Conservation (phyloP, 2,797 vertebrate species). For the Microctenopoma lineatum region DNA sequence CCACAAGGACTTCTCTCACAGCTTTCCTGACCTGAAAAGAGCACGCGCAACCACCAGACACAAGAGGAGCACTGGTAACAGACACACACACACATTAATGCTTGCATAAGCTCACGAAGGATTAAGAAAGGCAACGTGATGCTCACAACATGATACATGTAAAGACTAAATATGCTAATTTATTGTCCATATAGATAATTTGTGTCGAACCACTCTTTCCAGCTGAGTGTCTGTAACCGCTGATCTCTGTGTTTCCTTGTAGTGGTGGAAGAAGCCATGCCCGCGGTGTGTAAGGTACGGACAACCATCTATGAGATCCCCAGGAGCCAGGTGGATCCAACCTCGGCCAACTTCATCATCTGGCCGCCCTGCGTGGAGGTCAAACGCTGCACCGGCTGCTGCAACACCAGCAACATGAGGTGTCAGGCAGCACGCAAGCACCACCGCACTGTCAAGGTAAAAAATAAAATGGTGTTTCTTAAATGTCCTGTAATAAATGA, state of each 20-base stretch:
- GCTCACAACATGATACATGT: too few species aligned
- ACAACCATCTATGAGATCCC: conserved; percentile 96
- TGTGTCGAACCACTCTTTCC: not conserved
- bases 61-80: conserved; percentile 91
- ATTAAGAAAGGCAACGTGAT: too few species aligned
- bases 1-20: conserved; percentile 83
- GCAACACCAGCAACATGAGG: conserved; percentile 93
- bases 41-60: conserved; percentile 87
- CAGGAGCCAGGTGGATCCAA: conserved; percentile 94
- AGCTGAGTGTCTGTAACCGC: not conserved
- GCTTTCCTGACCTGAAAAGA: conserved; percentile 83
- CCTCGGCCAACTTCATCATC: conserved; percentile 96
- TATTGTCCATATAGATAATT: too few species aligned
- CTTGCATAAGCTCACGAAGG: too few species aligned
- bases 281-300: conserved; percentile 91
- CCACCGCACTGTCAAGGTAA: conserved; percentile 93
- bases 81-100: conserved; percentile 8
- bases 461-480: not conserved
- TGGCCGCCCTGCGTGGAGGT: conserved; percentile 98
- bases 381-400: conserved; percentile 94
- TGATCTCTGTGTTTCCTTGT: not conserved
- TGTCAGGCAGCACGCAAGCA: conserved; percentile 90
- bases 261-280: conserved; percentile 91
- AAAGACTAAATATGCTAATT: not conserved
- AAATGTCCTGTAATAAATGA: too few species aligned